These are phyloP conservation scores for Parnassius mnemosyne DNA, from an alignment of 2,888 invertebrate species.

Conservation along the genomic window DNA sequence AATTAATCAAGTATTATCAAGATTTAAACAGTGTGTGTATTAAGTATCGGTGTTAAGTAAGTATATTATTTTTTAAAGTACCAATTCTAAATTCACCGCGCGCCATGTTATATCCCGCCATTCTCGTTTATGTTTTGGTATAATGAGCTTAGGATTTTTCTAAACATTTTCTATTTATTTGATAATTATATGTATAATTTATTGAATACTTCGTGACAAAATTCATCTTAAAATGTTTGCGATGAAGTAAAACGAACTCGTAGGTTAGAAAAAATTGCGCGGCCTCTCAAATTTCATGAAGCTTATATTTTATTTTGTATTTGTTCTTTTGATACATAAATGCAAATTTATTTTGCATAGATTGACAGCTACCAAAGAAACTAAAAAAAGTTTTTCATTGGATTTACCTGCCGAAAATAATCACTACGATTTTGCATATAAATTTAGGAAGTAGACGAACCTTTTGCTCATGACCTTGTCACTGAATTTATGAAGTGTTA, in stretches of 20 bases:
- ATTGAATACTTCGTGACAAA: too few relatives aligned
- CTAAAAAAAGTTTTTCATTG: neutral
- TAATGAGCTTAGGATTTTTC: conserved; percentile 17
- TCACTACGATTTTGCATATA: conserved; percentile 12
- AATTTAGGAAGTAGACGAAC: conserved; percentile 36
- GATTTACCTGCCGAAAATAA: conserved; percentile 1
- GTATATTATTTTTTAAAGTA: conserved; percentile 39
- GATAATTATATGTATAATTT: neutral
- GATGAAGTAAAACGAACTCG: neutral
- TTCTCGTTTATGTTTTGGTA: conserved; percentile 46
- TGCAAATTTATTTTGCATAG: too few relatives aligned
- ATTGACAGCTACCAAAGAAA: too few relatives aligned
- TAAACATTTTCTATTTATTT: conserved; percentile 2
- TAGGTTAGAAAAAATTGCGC: conserved; percentile 19
- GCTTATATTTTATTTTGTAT: neutral
- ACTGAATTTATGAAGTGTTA: conserved; percentile 13
- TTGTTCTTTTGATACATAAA: neutral
- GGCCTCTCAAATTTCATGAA: conserved; percentile 19
- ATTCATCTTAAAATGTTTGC: too few relatives aligned
- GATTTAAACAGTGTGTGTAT: conserved; percentile 45
- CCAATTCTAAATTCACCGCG: conserved; percentile 36
- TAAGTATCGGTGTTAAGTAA: conserved; percentile 44
- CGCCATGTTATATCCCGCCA: conserved; percentile 73
- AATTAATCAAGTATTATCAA: conserved; percentile 38
- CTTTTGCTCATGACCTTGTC: conserved; percentile 36